Conservation (phyloP, 1,140 invertebrate genomes). For the Habropoda laboriosa region DNA sequence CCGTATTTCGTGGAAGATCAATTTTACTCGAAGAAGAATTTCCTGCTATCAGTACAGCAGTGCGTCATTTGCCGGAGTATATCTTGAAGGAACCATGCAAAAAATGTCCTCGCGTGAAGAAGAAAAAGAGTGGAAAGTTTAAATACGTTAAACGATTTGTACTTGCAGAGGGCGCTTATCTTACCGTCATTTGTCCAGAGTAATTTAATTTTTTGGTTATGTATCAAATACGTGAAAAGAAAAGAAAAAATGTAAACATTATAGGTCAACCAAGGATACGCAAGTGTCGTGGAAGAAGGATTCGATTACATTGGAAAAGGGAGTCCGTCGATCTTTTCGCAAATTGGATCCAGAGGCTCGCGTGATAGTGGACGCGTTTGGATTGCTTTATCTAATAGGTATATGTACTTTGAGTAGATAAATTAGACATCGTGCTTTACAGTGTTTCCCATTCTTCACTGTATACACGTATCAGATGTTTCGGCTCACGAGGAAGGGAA, state of each 20-base stretch:
- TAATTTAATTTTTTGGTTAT: conserved; percentile 56
- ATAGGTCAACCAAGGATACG: conserved; percentile 76
- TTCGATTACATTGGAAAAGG: conserved; percentile 75
- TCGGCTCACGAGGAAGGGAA: conserved; percentile 82
- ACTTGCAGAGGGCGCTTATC: conserved; percentile 80
- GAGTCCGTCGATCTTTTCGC: conserved; percentile 74
- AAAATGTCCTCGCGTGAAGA: conserved; percentile 75
- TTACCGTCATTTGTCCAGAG: conserved; percentile 82
- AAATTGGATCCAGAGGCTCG: conserved; percentile 77
- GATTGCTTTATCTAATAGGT: conserved; percentile 82
- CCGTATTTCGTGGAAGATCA: conserved; percentile 74
- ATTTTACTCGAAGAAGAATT: conserved; percentile 74
- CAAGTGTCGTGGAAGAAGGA: conserved; percentile 81
- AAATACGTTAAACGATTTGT: conserved; percentile 81
- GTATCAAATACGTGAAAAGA: no score
- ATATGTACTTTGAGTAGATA: conserved; percentile 59
- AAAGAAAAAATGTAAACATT: not conserved
- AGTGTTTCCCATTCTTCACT: not conserved
- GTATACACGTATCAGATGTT: conserved; percentile 72
- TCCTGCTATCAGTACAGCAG: conserved; percentile 79
- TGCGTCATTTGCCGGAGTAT: conserved; percentile 81
- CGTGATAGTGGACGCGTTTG: conserved; percentile 82
- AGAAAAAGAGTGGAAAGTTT: conserved; percentile 75
- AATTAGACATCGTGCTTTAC: not conserved
- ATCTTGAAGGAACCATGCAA: conserved; percentile 79